phyloP scores from a whole-genome alignment of 2,113 vertebrate species.

The Mellivora capensis region DNA sequence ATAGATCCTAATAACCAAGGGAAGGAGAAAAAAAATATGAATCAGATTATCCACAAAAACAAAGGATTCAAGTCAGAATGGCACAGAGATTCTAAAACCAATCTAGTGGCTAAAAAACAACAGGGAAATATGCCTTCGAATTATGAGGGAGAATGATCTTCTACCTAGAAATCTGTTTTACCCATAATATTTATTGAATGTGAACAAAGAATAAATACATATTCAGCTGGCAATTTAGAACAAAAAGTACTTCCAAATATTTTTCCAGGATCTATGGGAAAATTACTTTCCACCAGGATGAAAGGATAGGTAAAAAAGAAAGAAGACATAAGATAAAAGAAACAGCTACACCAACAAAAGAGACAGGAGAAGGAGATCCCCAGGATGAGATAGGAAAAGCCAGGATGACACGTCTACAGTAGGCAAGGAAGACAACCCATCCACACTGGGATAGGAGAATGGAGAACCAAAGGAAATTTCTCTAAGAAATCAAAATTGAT shows the following conservation, averaged over 20 bases:
- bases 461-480: background rate
- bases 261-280: background rate
- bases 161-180: background rate
- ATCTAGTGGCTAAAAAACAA: background rate
- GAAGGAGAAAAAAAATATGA: background rate
- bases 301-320: background rate
- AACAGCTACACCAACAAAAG: background rate
- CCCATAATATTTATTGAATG: background rate
- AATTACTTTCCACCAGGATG: background rate
- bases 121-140: background rate
- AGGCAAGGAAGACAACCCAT: background rate
- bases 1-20: background rate
- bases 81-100: background rate
- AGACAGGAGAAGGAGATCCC: background rate
- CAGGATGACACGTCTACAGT: background rate
- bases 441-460: background rate
- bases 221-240: background rate
- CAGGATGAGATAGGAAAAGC: background rate
- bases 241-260: background rate
- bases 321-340: background rate
- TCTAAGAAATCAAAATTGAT: no score
- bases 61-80: background rate
- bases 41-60: background rate
- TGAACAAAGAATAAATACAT: background rate
- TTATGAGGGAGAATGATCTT: background rate